Conservation (phyloP, 2,113 vertebrate species). For the Myrmophylax atrothorax region DNA sequence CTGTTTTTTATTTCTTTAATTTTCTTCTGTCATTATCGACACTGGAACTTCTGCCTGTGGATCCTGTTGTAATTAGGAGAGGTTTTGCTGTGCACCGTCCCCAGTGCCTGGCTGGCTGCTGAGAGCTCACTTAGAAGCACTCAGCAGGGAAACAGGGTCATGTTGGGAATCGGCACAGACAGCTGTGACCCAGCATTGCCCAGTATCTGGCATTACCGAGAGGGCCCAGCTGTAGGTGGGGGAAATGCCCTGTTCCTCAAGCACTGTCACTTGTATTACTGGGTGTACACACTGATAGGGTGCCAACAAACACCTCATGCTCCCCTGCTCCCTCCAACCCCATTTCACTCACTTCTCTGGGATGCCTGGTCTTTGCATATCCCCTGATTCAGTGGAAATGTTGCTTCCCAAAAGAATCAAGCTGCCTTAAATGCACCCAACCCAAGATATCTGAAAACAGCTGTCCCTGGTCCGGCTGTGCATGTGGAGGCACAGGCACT, state of each 20-base stretch:
- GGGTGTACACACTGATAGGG: not conserved
- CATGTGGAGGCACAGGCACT: rapidly evolving
- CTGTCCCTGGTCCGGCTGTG: rapidly evolving
- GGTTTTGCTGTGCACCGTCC: not conserved
- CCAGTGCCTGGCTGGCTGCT: constrained; percentile 2
- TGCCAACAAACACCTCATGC: not conserved
- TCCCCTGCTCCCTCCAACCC: not conserved
- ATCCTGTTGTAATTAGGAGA: not conserved
- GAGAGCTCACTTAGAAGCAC: not conserved
- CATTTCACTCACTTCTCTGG: not conserved
- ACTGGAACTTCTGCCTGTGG: not conserved
- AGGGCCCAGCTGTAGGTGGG: rapidly evolving
- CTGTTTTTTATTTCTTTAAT: not conserved
- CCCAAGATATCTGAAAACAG: not conserved
- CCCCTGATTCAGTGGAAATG: not conserved
- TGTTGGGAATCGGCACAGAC: not conserved
- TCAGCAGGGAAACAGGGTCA: constrained; percentile 30
- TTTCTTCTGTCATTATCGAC: not conserved
- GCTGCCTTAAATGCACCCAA: not conserved
- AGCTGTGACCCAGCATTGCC: not conserved
- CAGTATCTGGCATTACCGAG: not conserved
- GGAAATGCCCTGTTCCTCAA: not conserved
- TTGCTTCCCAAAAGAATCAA: not conserved
- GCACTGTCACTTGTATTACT: not conserved
- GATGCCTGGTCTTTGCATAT: not conserved